phyloP scores from a whole-genome alignment of 2,888 invertebrate species.

The Ophioninae sp. region DNA sequence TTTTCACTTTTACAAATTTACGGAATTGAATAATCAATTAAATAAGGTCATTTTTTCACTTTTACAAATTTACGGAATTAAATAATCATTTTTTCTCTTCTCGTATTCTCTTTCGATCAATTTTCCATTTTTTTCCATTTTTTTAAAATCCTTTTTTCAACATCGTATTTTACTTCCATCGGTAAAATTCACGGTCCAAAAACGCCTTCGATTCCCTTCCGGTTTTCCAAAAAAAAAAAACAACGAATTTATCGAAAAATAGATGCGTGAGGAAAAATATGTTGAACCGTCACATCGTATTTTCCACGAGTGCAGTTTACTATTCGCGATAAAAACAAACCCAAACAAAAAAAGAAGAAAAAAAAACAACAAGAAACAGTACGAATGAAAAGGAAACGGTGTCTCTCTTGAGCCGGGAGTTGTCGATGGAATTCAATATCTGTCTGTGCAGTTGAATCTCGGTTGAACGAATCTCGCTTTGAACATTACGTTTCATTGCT shows the following conservation, averaged over 20 bases:
- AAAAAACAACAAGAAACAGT: background rate
- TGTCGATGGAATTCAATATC: background rate
- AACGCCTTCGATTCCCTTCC: background rate
- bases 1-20: too few relatives aligned
- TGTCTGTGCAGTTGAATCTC: background rate
- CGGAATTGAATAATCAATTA: too few relatives aligned
- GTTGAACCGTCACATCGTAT: background rate
- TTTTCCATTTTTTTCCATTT: background rate
- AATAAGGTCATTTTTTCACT: too few relatives aligned
- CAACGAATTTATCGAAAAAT: background rate
- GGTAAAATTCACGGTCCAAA: background rate
- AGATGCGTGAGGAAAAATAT: background rate
- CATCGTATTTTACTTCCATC: background rate
- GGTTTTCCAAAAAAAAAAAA: background rate
- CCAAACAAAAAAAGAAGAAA: too few relatives aligned
- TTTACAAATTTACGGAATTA: too few relatives aligned
- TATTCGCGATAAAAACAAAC: background rate
- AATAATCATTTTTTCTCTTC: too few relatives aligned
- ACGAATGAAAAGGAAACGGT: background rate
- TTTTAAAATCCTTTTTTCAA: background rate
- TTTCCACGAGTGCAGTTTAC: background rate
- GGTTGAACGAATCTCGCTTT: background rate
- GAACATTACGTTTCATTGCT: background rate
- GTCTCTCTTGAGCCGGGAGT: background rate
- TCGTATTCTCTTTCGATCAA: too few relatives aligned